Percentiles rank a stretch among this genome's conserved stretches.
phyloP scores from a whole-genome alignment of 2,888 invertebrate genomes.

The Horisme vitalbata region DNA sequence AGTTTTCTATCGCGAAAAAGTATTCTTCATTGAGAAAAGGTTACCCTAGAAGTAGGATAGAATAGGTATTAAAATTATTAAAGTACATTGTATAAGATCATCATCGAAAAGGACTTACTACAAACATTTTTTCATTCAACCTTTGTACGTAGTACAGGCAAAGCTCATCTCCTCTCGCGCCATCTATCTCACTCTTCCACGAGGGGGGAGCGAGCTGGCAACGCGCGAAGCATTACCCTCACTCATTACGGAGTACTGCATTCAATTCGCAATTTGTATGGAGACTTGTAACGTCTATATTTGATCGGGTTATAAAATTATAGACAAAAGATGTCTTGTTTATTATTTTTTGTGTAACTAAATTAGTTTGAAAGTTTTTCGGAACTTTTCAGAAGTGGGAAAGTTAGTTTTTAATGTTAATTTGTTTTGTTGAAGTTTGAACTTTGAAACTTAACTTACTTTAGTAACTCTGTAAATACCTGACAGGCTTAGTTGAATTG shows the following conservation, averaged over 20 bases:
- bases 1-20: no score
- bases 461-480: no score
- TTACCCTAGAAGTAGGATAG: no score
- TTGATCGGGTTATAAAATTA: conserved; percentile 17
- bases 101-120: conserved; percentile 10
- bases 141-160: conserved; percentile 25
- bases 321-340: conserved; percentile 18
- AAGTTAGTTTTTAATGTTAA: no score
- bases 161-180: conserved; percentile 36
- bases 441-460: no score
- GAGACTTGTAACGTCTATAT: conserved; percentile 8
- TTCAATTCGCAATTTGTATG: conserved; percentile 22
- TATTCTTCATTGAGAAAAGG: no score
- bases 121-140: conserved; percentile 33
- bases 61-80: no score
- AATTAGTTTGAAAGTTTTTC: background rate
- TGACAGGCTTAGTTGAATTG: no score
- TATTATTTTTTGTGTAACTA: conserved; percentile 1
- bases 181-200: conserved; percentile 41
- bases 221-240: conserved; percentile 40
- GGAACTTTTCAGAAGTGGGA: background rate
- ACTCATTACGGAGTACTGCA: conserved; percentile 37
- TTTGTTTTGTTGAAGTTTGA: no score
- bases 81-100: no score
- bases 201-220: conserved; percentile 60